Percentiles rank a stretch among this genome's conserved stretches.
Evolutionary conservation across 2,113 vertebrate species (phyloP).

Genomic region (Upupa epops): DNA sequence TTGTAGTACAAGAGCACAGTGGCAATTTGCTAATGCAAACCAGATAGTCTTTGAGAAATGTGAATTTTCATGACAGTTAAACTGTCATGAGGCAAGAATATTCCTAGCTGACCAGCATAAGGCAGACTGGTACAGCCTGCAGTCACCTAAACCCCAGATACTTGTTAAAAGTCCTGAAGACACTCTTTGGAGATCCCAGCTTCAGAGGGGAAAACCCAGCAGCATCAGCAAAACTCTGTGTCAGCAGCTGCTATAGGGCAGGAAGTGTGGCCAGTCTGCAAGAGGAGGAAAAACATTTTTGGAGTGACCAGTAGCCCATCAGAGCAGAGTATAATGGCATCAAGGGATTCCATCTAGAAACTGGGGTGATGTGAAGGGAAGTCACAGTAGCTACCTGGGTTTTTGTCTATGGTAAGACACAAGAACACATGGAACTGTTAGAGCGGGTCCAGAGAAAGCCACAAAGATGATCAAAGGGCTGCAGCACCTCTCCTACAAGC

Average conservation of each 20-base stretch:
- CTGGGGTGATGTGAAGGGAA: not conserved
- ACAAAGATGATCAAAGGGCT: no score
- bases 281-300: not conserved
- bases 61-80: not conserved
- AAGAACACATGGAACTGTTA: no score
- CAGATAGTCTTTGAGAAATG: not conserved
- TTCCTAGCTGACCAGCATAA: not conserved
- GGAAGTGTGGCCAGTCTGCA: not conserved
- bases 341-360: not conserved
- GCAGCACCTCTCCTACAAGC: no score
- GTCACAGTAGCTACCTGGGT: not conserved
- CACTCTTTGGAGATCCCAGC: not conserved
- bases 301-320: not conserved
- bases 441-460: no score
- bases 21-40: not conserved
- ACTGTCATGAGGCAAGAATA: not conserved
- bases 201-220: not conserved
- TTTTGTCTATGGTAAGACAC: not conserved
- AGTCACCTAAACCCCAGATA: not conserved
- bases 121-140: not conserved
- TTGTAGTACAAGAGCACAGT: not conserved
- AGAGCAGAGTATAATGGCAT: not conserved
- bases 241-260: not conserved
- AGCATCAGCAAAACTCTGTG: not conserved
- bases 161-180: not conserved